phyloP scores from a whole-genome alignment of 2,113 vertebrate species.

The Phaethon lepturus region DNA sequence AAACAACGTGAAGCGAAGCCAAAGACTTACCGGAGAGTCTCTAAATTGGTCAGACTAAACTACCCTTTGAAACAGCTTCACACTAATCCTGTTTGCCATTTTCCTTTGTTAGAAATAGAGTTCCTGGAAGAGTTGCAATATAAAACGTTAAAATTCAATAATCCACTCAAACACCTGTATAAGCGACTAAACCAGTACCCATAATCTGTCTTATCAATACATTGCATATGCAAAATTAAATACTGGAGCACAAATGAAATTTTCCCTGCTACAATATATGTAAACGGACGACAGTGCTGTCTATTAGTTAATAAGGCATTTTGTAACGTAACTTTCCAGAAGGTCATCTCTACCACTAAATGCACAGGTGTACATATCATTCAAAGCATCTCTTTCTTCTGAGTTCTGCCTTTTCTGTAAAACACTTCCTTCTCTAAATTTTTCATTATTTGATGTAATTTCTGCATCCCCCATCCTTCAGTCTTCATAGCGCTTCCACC shows the following conservation, averaged over 20 bases:
- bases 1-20: neutral
- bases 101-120: neutral
- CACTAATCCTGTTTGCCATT: neutral
- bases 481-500: neutral
- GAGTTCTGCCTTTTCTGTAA: neutral
- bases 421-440: neutral
- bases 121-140: neutral
- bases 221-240: neutral
- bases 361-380: neutral
- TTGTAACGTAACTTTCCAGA: neutral
- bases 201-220: neutral
- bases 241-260: neutral
- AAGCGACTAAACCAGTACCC: neutral
- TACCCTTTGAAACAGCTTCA: neutral
- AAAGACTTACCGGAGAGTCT: neutral
- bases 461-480: neutral
- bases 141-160: neutral
- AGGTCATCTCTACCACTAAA: neutral
- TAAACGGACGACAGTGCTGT: neutral
- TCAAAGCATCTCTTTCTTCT: neutral
- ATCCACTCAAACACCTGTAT: neutral
- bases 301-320: neutral
- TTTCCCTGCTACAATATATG: neutral
- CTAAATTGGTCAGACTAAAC: neutral
- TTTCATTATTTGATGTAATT: neutral